Evolutionary conservation across 2,113 vertebrate species (phyloP), one percentile per base, ranked within the genome.

Genomic region (Podilymbus podiceps): DNA sequence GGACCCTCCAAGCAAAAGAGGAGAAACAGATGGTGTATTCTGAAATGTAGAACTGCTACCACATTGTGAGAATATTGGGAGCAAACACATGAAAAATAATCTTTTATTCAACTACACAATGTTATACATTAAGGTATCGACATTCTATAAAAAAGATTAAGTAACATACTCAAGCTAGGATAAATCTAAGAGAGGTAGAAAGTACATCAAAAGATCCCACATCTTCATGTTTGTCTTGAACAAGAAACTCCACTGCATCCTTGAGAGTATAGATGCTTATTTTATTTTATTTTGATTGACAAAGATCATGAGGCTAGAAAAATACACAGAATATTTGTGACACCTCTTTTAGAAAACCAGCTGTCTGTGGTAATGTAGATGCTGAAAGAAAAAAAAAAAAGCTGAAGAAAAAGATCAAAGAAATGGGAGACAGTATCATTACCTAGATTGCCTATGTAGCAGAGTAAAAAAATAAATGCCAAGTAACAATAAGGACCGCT

Each of bases 21-120:
- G 7, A 90, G 77, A 97, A 96, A 89, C 83, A 97, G 91, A 88
- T 89, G 44, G 63, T 93, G 21, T 85, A 59, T 94, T 91, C 73
- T 89, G 88, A 94, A 91, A 95, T 56, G 42, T 71, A 74, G 93
- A 90, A 94, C 77, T 90, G 31, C 47, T 84, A 80, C 52, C 52
- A 83, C 73, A 30, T 89, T 93, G 47, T 88, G 53, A 95, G 38
- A 85, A 63, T 93, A 92, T 28, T 79, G 67, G 15, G 44, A 69
- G 38, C 19, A 93, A 95, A 71, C 33, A 56, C 30, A 28, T 53
- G 35, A 80, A 42, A 93, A 78, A 52, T 47, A 59, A 30, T 56
- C 78, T 68, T 90, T 92, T 78, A 68, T 93, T 84, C 46, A 82
- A 50, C 60, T 69, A 38, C 21, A 64, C 5, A 60, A 6, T 69